Evolutionary conservation across 1,140 invertebrate genomes (phyloP).

Genomic region (Marisa cornuarietis): DNA sequence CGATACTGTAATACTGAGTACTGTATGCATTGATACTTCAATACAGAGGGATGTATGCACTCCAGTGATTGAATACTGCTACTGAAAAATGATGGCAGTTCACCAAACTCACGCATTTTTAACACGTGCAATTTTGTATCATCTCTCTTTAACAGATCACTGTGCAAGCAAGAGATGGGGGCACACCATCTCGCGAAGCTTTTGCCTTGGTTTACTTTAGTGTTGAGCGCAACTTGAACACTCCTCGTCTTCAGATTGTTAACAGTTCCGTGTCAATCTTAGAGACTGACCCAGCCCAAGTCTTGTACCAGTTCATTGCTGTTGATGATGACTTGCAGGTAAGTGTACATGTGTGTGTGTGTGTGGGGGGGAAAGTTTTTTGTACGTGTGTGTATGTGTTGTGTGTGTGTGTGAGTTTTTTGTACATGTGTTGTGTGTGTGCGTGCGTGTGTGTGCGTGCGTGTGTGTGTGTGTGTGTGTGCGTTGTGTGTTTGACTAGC

Average conservation of each 20-base stretch:
- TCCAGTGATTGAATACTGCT: no score
- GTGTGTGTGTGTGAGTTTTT: no score
- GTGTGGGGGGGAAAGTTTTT: no score
- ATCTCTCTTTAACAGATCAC: constrained; percentile 39
- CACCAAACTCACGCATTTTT: background rate
- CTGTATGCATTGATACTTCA: no score
- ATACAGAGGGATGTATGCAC: no score
- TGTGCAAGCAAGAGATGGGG: constrained; percentile 43
- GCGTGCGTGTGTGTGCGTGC: no score
- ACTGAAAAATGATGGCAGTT: no score
- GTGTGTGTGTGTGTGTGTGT: no score
- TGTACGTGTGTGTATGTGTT: no score
- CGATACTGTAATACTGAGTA: no score
- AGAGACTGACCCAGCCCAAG: constrained; percentile 5
- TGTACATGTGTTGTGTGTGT: no score
- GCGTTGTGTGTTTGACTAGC: no score
- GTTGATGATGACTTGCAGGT: constrained; percentile 68
- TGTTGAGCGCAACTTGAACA: constrained; percentile 79
- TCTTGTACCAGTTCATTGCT: constrained; percentile 81
- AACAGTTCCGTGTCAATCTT: constrained; percentile 22
- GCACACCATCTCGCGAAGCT: constrained; percentile 35
- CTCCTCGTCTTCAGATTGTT: constrained; percentile 71
- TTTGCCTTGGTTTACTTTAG: constrained; percentile 35
- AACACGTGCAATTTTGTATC: background rate
- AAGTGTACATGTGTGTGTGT: background rate